These are phyloP conservation scores for Cyaniris semiargus DNA, from an alignment of 2,888 invertebrate species.

Conservation along the genomic window DNA sequence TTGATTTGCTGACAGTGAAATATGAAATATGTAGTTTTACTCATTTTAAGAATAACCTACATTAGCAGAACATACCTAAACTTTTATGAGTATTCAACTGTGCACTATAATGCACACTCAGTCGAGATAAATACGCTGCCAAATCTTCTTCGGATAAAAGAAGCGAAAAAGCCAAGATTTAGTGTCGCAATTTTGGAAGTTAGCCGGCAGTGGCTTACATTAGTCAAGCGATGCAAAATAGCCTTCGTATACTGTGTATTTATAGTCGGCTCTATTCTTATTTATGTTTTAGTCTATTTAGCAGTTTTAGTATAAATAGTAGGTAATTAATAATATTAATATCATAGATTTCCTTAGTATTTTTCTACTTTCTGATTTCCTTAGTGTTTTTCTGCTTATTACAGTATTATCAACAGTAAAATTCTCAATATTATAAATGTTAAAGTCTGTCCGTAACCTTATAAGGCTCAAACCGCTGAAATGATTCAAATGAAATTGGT, in stretches of 20 bases:
- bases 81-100: conserved; percentile 18
- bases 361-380: too few relatives aligned
- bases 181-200: conserved; percentile 78
- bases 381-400: too few relatives aligned
- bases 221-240: conserved; percentile 73
- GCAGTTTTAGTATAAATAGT: not conserved
- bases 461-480: not conserved
- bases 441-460: not conserved
- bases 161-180: conserved; percentile 74
- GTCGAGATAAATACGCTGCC: conserved; percentile 74
- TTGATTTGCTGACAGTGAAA: not conserved
- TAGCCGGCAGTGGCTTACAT: conserved; percentile 74
- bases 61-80: not conserved
- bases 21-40: not conserved
- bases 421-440: not conserved
- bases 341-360: not conserved
- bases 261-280: conserved; percentile 32
- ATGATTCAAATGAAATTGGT: not conserved
- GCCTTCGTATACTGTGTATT: conserved; percentile 52
- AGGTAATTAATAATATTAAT: not conserved
- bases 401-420: too few relatives aligned
- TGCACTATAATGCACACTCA: conserved; percentile 17
- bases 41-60: not conserved
- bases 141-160: conserved; percentile 74
- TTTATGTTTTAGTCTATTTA: not conserved